Conservation (phyloP, 2,113 vertebrate genomes). For the Coryphaenoides rupestris region DNA sequence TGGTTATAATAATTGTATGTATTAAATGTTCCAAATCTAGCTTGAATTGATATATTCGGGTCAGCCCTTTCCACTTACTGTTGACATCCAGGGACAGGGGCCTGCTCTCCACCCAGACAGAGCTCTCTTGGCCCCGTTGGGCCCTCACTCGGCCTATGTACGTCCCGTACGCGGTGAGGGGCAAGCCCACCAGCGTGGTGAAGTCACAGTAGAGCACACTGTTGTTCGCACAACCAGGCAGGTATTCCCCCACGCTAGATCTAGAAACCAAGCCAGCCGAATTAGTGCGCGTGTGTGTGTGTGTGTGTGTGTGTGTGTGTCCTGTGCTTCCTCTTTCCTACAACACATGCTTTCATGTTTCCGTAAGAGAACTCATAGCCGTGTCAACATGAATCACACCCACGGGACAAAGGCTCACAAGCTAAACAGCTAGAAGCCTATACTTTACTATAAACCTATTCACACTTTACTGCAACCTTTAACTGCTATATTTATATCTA, state of each 20-base stretch:
- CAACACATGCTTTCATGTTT: neutral
- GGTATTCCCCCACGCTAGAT: fast-evolving
- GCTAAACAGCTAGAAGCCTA: too few species aligned
- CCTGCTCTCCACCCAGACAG: slow-evolving; percentile 50
- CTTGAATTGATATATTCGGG: too few species aligned
- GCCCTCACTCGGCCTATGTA: slow-evolving; percentile 39
- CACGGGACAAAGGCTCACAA: too few species aligned
- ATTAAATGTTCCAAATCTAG: neutral
- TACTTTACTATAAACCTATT: too few species aligned
- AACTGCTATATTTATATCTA: too few species aligned
- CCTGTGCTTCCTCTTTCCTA: neutral
- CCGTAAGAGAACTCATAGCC: neutral
- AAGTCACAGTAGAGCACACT: slow-evolving; percentile 51
- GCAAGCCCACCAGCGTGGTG: neutral
- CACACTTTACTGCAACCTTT: too few species aligned
- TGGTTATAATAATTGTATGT: neutral
- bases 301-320: neutral
- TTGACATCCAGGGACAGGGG: slow-evolving; percentile 22
- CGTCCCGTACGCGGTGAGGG: slow-evolving; percentile 15
- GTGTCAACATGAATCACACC: too few species aligned
- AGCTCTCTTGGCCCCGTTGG: slow-evolving; percentile 27
- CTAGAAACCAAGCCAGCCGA: slow-evolving; percentile 6
- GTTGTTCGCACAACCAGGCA: slow-evolving; percentile 29
- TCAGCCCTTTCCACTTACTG: slow-evolving; percentile 46
- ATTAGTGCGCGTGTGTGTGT: neutral